Evolutionary conservation across 2,888 invertebrate genomes (phyloP).

Genomic region (Drosophila antonietae): DNA sequence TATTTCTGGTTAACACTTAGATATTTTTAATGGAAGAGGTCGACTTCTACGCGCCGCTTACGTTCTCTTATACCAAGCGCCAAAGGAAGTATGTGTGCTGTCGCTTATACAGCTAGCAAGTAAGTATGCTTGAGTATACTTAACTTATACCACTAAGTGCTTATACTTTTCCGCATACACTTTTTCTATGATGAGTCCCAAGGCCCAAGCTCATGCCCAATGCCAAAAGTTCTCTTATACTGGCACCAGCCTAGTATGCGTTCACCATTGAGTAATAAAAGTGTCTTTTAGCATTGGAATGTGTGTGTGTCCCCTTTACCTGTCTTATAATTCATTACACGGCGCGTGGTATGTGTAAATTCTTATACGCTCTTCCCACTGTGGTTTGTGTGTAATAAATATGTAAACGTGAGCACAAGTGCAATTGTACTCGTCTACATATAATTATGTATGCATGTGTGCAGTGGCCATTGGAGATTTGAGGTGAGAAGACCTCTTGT

Average conservation of each 20-base stretch:
- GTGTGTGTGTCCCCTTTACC: background rate
- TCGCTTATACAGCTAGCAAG: background rate
- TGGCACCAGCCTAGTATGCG: background rate
- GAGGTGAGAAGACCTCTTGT: too few relatives aligned
- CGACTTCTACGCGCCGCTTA: background rate
- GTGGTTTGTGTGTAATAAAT: background rate
- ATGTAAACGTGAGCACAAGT: background rate
- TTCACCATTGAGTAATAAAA: too few relatives aligned
- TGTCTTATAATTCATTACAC: background rate
- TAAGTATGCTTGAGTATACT: background rate
- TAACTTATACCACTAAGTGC: too few relatives aligned
- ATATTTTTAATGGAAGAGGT: background rate
- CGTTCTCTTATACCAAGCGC: background rate
- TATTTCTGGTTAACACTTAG: background rate
- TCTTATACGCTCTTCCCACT: background rate
- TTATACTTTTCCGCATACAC: background rate
- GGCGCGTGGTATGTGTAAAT: background rate
- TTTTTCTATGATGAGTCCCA: background rate
- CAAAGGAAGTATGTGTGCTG: background rate
- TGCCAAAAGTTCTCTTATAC: background rate
- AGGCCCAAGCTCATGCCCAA: background rate
- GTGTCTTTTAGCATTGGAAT: too few relatives aligned
- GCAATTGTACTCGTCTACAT: background rate
- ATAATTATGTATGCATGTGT: background rate
- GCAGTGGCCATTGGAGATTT: background rate